Evolutionary conservation across 2,888 invertebrate species (phyloP).

Genomic region (Ceramica pisi): DNA sequence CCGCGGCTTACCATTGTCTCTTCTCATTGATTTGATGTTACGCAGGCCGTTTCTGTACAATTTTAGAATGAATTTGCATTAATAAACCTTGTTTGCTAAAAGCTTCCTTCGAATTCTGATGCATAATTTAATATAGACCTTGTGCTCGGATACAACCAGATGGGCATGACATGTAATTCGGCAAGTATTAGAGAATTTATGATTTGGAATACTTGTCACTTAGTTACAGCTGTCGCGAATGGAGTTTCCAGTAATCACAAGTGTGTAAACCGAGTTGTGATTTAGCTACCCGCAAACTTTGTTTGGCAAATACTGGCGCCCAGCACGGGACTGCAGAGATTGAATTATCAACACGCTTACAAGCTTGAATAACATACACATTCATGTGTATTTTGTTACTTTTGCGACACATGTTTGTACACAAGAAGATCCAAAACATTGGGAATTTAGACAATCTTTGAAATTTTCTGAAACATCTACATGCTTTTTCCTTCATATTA

Average conservation of each 20-base stretch:
- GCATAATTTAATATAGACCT: conserved; percentile 69
- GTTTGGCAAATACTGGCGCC: conserved; percentile 74
- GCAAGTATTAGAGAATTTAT: conserved; percentile 28
- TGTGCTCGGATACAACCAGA: conserved; percentile 53
- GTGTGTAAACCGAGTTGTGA: conserved; percentile 67
- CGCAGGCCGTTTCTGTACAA: conserved; percentile 66
- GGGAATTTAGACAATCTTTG: conserved; percentile 42
- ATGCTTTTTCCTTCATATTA: neutral
- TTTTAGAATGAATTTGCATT: conserved; percentile 75
- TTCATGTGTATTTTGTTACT: conserved; percentile 70
- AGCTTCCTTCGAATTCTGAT: conserved; percentile 67
- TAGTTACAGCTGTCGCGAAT: conserved; percentile 34
- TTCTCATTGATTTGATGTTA: conserved; percentile 69
- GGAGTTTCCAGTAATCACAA: conserved; percentile 69
- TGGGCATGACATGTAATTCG: conserved; percentile 44
- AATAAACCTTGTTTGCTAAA: conserved; percentile 72
- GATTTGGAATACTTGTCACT: conserved; percentile 30
- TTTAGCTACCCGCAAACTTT: conserved; percentile 74
- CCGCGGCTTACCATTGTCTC: conserved; percentile 72
- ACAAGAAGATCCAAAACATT: conserved; percentile 57
- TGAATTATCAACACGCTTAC: conserved; percentile 75
- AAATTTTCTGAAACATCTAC: neutral
- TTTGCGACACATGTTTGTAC: conserved; percentile 57
- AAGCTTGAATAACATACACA: conserved; percentile 76
- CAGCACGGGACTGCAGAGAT: conserved; percentile 70